Percentiles rank a stretch among this genome's conserved stretches.
Evolutionary conservation across 2,888 invertebrate genomes (phyloP).

Genomic region (Gisinianus flammeolus): DNA sequence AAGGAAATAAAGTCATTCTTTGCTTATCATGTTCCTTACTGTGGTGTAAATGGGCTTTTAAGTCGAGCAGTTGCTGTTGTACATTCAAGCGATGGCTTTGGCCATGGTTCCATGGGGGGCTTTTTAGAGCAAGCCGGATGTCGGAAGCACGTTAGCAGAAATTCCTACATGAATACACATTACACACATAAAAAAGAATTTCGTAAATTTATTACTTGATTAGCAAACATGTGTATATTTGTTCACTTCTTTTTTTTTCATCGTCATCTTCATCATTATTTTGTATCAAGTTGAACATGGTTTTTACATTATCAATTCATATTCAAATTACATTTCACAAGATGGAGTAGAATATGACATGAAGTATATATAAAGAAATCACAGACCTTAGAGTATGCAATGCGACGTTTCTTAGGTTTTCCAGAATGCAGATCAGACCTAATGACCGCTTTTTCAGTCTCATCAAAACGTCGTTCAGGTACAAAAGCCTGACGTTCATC

Average conservation of each 20-base stretch:
- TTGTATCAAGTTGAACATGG: neutral
- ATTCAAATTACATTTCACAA: too few species aligned
- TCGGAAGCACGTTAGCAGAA: slow-evolving; percentile 54
- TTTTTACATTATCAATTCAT: too few species aligned
- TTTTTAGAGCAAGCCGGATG: slow-evolving; percentile 51
- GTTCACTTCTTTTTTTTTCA: too few species aligned
- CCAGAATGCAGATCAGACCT: slow-evolving; percentile 22
- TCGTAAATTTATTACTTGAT: neutral
- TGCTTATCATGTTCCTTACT: neutral
- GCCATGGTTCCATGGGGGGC: slow-evolving; percentile 47
- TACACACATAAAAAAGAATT: neutral
- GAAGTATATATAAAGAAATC: too few species aligned
- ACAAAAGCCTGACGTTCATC: slow-evolving; percentile 37
- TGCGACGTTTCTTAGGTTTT: slow-evolving; percentile 24
- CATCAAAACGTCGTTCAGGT: slow-evolving; percentile 35
- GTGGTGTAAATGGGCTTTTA: neutral
- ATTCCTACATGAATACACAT: slow-evolving; percentile 42
- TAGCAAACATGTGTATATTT: too few species aligned
- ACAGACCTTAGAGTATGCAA: slow-evolving; percentile 6
- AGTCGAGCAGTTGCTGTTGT: slow-evolving; percentile 47
- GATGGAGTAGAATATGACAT: too few species aligned
- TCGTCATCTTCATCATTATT: neutral
- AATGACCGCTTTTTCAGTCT: slow-evolving; percentile 32
- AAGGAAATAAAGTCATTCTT: neutral
- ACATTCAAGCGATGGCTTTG: slow-evolving; percentile 44